Conservation (phyloP, 2,113 vertebrate genomes). For the Pteruthius melanotis region DNA sequence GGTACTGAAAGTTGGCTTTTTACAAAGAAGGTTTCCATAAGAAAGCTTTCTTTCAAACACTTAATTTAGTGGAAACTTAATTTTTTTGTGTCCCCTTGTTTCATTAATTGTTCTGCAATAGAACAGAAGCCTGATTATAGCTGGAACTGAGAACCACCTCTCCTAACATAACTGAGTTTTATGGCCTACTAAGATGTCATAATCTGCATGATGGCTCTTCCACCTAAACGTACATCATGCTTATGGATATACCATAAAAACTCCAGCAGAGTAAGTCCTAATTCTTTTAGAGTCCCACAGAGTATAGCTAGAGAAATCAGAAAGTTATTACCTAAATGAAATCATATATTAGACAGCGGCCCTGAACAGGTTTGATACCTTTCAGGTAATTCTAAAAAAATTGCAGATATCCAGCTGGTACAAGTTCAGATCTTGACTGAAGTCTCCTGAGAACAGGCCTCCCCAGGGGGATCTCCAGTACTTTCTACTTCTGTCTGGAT, state of each 20-base stretch:
- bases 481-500: background rate
- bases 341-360: background rate
- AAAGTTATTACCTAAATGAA: background rate
- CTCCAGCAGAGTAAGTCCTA: background rate
- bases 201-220: background rate
- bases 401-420: background rate
- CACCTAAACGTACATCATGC: background rate
- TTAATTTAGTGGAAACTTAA: conserved; percentile 54
- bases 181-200: background rate
- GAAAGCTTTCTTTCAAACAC: conserved; percentile 65
- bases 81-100: background rate
- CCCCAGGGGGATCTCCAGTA: background rate
- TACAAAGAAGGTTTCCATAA: background rate
- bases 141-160: background rate
- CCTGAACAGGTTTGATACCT: background rate
- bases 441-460: background rate
- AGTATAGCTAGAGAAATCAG: background rate
- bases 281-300: background rate
- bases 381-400: background rate
- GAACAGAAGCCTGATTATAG: conserved; percentile 14
- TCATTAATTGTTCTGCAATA: conserved; percentile 54
- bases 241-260: background rate
- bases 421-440: background rate
- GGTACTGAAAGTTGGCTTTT: background rate
- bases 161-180: background rate